Conservation (phyloP, 2,113 vertebrate species). For the Danio rerio region DNA sequence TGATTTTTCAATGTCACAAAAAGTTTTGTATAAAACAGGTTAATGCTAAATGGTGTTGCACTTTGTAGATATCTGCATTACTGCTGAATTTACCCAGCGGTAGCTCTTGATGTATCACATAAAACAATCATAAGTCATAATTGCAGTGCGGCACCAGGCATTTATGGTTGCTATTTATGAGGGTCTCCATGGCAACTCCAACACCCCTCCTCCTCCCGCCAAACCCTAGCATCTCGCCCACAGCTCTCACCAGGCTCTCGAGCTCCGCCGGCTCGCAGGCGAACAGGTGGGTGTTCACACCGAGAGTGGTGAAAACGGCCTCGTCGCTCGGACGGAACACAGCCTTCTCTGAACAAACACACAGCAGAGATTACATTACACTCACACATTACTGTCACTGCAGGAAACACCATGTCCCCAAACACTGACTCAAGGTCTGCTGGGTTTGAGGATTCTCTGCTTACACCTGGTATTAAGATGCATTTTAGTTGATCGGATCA, state of each 20-base stretch:
- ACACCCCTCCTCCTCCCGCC: neutral
- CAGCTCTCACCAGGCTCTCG: conserved; percentile 86
- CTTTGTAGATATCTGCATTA: neutral
- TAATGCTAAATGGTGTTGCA: too few species aligned
- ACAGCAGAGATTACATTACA: conserved; percentile 30
- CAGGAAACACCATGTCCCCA: neutral
- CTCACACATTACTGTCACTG: too few species aligned
- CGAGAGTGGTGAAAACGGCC: conserved; percentile 95
- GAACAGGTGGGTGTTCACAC: conserved; percentile 97
- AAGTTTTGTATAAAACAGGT: too few species aligned
- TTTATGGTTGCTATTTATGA: neutral
- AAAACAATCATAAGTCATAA: neutral
- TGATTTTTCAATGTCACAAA: too few species aligned
- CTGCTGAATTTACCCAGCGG: too few species aligned
- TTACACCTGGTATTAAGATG: neutral
- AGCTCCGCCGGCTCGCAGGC: conserved; percentile 88
- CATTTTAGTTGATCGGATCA: too few species aligned
- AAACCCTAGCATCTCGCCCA: neutral
- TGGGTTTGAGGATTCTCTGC: neutral
- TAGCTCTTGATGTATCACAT: neutral
- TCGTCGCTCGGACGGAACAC: conserved; percentile 93
- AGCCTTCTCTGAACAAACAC: conserved; percentile 83
- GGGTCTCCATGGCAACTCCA: neutral
- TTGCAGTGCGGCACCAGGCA: neutral
- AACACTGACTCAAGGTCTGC: conserved; percentile 9